phyloP scores from a whole-genome alignment of 1,140 invertebrate genomes.

The Venustaconcha ellipsiformis region DNA sequence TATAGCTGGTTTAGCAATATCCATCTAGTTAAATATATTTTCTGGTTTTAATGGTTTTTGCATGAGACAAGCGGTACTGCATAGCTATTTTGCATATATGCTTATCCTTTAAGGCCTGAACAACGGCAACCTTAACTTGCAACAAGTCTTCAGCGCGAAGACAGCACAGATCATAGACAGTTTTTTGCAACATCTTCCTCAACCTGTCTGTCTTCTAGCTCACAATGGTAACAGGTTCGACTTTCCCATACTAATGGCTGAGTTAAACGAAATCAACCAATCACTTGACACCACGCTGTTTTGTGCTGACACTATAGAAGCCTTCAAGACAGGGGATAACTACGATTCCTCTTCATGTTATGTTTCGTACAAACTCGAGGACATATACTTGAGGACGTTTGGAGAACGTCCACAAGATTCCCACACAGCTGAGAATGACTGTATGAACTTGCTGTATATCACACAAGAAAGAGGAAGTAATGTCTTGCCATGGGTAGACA shows the following conservation, averaged over 20 bases:
- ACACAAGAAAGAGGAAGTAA: constrained; percentile 35
- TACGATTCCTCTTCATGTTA: neutral
- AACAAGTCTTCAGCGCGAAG: constrained; percentile 73
- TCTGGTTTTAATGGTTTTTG: no score
- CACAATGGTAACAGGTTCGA: constrained; percentile 86
- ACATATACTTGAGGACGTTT: constrained; percentile 54
- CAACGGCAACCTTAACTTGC: constrained; percentile 75
- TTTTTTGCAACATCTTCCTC: constrained; percentile 76
- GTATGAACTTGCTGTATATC: constrained; percentile 50
- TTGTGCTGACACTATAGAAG: constrained; percentile 57
- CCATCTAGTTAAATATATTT: no score
- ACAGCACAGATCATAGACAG: constrained; percentile 72
- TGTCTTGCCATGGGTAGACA: constrained; percentile 52
- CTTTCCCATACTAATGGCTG: constrained; percentile 79
- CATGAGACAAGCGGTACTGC: no score
- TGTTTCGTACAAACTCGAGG: constrained; percentile 47
- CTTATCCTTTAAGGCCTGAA: constrained; percentile 73
- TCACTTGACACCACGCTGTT: constrained; percentile 38
- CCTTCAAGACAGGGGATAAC: constrained; percentile 41
- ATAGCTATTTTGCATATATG: neutral
- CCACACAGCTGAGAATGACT: constrained; percentile 61
- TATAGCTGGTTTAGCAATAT: no score
- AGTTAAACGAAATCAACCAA: constrained; percentile 57
- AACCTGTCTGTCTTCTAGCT: constrained; percentile 82
- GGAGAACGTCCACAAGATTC: constrained; percentile 36